Base-by-base conservation (phyloP, 2,113 vertebrate genomes). In the Synchiropus splendidus region DNA sequence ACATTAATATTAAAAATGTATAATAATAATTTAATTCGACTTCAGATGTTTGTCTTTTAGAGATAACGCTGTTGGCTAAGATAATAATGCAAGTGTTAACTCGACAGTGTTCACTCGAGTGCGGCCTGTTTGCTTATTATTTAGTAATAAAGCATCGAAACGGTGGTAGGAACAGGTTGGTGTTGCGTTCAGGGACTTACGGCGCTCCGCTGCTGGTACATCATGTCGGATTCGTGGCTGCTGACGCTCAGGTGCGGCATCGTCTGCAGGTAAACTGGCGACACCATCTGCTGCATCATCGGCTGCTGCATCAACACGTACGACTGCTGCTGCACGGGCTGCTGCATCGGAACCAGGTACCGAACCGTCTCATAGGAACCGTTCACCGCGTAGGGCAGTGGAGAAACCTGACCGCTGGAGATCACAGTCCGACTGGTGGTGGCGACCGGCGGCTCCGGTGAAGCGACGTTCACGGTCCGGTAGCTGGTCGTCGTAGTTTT, bases 261-360 rank as follows among this genome's bases (percentile, higher is more conserved):
- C 0, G 12, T 16, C 50, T 77, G 77, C 64, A 75, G 13, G 72
- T 75, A 80, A 2, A 79, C 2, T 16, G 71, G 77, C 3, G 62
- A 51, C 32, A 74, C 18, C 60, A 76, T 1, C 70, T 61, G 67
- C 31, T 33, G 64, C 60, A 67, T 36, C 15, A 64, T 17, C 48
- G 45, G 65, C 51, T 55, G 59, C 54, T 64, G 61, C 42, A 56
- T n/a, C 1, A 42, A 5, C 8, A 49, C 10, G 30, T 33, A 49
- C 9, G 34, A 36, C 32, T 21, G 32, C 58, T 61, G 73, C 45
- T 58, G 70, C 35, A 59, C 2, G 5, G 49, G 1, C 55, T 60
- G 67, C 56, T 74, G 70, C 50, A 69, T 2, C 46, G 71, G 74
- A 0, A 77, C 59, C 67, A 77, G 61, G 67, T 77, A 77, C 6